A percentile compares a stretch with the other conserved stretches of the same genome.
These are phyloP conservation scores for Hippopotamus amphibius DNA, from an alignment of 2,113 vertebrate genomes.

Conservation along the genomic window DNA sequence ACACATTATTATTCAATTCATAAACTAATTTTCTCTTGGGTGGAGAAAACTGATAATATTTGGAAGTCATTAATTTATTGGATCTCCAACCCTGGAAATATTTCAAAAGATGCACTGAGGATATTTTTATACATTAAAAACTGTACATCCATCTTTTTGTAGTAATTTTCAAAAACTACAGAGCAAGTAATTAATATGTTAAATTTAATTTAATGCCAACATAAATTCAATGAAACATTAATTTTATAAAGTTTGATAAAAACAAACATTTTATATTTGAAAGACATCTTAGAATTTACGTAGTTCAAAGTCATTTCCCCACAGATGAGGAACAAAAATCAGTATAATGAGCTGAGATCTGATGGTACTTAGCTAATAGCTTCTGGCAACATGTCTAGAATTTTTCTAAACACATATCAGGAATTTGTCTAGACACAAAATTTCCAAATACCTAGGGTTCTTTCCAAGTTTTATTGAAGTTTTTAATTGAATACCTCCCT, in stretches of 20 bases:
- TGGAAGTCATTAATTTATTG: neutral
- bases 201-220: neutral
- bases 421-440: neutral
- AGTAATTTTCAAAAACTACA: neutral
- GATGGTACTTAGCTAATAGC: neutral
- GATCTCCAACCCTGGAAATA: neutral
- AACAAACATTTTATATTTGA: neutral
- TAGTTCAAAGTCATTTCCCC: neutral
- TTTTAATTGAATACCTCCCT: neutral
- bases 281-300: neutral
- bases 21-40: neutral
- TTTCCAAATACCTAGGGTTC: neutral
- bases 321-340: neutral
- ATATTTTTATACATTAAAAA: neutral
- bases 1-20: neutral
- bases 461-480: neutral
- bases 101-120: neutral
- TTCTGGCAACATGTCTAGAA: neutral
- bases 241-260: neutral
- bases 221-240: neutral
- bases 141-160: neutral
- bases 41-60: neutral
- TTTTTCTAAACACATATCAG: neutral
- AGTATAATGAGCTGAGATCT: neutral
- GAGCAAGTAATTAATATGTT: neutral